Percentiles rank a stretch among this genome's conserved stretches.
phyloP scores from a whole-genome alignment of 1,140 invertebrate genomes.

The Trypoxylus dichotomus region DNA sequence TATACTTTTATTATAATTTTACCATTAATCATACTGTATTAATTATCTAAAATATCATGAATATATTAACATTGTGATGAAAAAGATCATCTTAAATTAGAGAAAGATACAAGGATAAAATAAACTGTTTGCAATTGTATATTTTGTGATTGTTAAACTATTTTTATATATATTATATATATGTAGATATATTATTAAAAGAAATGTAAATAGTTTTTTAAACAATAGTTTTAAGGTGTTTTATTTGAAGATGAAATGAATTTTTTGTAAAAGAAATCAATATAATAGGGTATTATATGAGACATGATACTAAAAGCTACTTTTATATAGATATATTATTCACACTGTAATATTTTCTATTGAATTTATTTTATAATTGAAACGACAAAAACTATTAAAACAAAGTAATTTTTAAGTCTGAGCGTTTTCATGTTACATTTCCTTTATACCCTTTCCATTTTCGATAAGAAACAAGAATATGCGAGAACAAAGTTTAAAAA shows the following conservation, averaged over 20 bases:
- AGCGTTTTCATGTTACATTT: neutral
- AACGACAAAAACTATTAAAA: neutral
- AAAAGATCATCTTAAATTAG: neutral
- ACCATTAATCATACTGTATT: neutral
- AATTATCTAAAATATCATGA: neutral
- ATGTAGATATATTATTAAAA: constrained; percentile 14
- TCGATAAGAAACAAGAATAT: neutral
- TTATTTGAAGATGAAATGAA: neutral
- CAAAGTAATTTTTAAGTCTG: neutral
- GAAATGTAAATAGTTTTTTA: constrained; percentile 8
- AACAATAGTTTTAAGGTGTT: neutral
- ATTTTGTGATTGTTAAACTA: constrained; percentile 21
- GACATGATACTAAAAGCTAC: neutral
- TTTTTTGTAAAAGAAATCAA: neutral
- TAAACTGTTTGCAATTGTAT: constrained; percentile 19
- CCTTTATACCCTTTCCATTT: neutral
- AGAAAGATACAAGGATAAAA: neutral
- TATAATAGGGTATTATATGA: neutral
- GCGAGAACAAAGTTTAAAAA: neutral
- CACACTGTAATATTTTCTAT: constrained; percentile 9
- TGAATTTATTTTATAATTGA: constrained; percentile 13
- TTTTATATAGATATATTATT: constrained; percentile 12
- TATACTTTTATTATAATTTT: neutral
- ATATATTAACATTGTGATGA: neutral
- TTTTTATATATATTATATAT: constrained; percentile 18